These are phyloP conservation scores for Notarius lentiginosus DNA, from an alignment of 2,113 vertebrate genomes.

Conservation along the genomic window DNA sequence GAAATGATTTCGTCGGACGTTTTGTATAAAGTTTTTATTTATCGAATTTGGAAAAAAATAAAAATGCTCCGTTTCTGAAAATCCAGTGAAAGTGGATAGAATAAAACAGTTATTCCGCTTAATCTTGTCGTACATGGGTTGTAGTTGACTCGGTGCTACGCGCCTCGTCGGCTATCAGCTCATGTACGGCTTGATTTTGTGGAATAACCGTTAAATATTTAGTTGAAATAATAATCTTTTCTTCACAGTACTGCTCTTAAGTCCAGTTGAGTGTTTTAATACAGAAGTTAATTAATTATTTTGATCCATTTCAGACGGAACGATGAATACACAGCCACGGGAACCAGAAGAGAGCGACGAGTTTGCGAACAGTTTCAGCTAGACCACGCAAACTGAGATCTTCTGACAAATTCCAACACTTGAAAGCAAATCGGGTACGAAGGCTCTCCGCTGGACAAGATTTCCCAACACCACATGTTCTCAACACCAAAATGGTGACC, in stretches of 20 bases:
- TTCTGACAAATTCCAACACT: not conserved
- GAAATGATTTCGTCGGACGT: no score
- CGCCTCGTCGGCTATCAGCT: no score
- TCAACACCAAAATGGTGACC: conserved; percentile 23
- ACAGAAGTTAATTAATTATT: not conserved
- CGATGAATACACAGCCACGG: conserved; percentile 11
- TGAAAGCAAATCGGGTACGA: not conserved
- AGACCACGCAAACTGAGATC: not conserved
- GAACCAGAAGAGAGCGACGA: conserved; percentile 84
- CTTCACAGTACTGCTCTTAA: not conserved
- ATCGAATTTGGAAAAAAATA: no score
- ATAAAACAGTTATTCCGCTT: no score
- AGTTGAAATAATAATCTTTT: no score
- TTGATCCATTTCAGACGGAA: conserved; percentile 51
- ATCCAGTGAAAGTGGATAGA: no score
- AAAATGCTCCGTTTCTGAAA: no score
- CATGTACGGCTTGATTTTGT: no score
- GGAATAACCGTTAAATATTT: no score
- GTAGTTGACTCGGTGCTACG: no score
- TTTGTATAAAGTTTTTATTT: no score
- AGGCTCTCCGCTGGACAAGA: not conserved
- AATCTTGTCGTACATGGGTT: no score
- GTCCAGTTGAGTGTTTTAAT: not conserved
- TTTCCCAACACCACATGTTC: conserved; percentile 18
- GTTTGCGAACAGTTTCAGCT: conserved; percentile 48